A percentile compares a stretch with the other conserved stretches of the same genome.
Conservation (phyloP, 2,113 vertebrate species). For the Monopterus albus region DNA sequence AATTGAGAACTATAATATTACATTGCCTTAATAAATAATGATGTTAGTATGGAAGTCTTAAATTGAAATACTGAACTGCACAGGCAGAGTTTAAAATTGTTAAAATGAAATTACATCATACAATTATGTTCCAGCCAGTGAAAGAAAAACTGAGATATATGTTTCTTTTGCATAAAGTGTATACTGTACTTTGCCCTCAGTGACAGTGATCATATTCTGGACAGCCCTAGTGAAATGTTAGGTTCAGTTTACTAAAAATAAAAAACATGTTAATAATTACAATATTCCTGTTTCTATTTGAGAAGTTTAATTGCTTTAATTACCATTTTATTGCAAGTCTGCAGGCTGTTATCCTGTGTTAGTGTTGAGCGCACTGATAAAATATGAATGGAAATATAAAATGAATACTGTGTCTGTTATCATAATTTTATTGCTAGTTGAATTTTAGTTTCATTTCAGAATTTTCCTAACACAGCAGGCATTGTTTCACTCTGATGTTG, state of each 20-base stretch:
- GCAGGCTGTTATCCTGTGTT: conserved; percentile 33
- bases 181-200: background rate
- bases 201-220: background rate
- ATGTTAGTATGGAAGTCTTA: background rate
- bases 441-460: conserved; percentile 48
- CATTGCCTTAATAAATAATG: background rate
- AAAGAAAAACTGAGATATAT: too few relatives aligned
- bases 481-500: conserved; percentile 28
- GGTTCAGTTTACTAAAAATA: background rate
- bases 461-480: conserved; percentile 31
- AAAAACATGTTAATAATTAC: conserved; percentile 6
- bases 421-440: conserved; percentile 56
- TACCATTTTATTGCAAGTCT: conserved; percentile 30
- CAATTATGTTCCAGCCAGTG: too few relatives aligned
- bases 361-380: conserved; percentile 36
- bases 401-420: conserved; percentile 52
- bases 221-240: background rate
- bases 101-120: too few relatives aligned
- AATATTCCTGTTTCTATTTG: conserved; percentile 21
- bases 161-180: too few relatives aligned
- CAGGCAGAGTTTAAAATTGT: too few relatives aligned
- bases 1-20: background rate
- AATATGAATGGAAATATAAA: conserved; percentile 35
- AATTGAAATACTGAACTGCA: too few relatives aligned
- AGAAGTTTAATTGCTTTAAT: conserved; percentile 34